Conservation (phyloP, 1,140 invertebrate species). For the Pseudomyrmex cubaensis region DNA sequence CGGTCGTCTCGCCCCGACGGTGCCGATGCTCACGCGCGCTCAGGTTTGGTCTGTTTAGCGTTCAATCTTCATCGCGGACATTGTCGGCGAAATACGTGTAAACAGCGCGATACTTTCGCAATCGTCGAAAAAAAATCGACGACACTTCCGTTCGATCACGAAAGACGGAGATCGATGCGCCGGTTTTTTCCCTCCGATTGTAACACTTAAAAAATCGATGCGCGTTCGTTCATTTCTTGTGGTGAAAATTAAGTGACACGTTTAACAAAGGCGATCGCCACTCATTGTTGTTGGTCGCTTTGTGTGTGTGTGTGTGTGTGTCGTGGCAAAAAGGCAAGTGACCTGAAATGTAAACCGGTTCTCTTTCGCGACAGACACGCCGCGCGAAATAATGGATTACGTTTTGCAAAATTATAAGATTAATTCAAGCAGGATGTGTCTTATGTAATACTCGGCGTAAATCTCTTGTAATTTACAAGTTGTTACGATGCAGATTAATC, state of each 20-base stretch:
- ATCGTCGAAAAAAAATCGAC: conserved; percentile 6
- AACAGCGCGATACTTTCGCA: conserved; percentile 41
- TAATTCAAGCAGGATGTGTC: conserved; percentile 9
- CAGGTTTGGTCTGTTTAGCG: conserved; percentile 69
- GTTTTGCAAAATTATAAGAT: conserved; percentile 42
- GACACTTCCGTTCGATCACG: background rate
- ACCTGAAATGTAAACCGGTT: conserved; percentile 52
- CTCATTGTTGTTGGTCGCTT: conserved; percentile 16
- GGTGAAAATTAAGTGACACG: background rate
- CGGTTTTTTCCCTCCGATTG: background rate
- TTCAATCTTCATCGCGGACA: conserved; percentile 65
- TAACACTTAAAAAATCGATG: background rate
- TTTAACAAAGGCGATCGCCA: conserved; percentile 35
- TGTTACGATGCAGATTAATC: conserved; percentile 6
- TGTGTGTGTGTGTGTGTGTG: background rate
- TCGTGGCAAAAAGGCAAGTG: conserved; percentile 37
- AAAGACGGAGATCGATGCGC: too few relatives aligned
- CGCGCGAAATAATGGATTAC: conserved; percentile 36
- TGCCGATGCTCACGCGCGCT: conserved; percentile 67
- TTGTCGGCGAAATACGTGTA: conserved; percentile 59
- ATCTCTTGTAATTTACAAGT: conserved; percentile 3
- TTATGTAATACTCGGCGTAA: conserved; percentile 7
- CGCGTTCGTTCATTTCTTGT: background rate
- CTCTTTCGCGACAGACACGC: background rate
- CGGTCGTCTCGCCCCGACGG: conserved; percentile 55